Percentiles rank a stretch among this genome's conserved stretches.
Conservation (phyloP, 2,113 vertebrate species). For the Dicrurus megarhynchus region DNA sequence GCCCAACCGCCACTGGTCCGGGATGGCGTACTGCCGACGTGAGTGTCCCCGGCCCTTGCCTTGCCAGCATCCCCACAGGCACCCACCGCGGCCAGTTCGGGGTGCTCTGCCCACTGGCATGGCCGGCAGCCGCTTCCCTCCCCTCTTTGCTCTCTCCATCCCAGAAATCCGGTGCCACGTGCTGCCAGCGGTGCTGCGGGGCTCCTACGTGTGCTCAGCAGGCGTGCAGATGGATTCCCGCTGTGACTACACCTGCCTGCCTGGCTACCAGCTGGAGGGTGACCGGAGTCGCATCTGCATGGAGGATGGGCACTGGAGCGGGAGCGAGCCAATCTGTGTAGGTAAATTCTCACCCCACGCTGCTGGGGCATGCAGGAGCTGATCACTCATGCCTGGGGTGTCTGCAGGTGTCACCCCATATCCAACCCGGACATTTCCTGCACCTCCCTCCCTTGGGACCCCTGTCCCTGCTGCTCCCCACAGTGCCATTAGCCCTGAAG, state of each 20-base stretch:
- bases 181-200: slow-evolving; percentile 80
- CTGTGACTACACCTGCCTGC: slow-evolving; percentile 86
- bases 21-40: slow-evolving; percentile 87
- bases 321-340: slow-evolving; percentile 86
- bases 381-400: background rate
- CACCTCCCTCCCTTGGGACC: background rate
- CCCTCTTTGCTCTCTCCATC: background rate
- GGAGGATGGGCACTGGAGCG: slow-evolving; percentile 85
- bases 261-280: slow-evolving; percentile 86
- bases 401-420: background rate
- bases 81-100: fast-evolving
- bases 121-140: fast-evolving
- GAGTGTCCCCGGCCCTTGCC: slow-evolving; percentile 37
- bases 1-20: slow-evolving; percentile 88
- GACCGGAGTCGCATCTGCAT: slow-evolving; percentile 84
- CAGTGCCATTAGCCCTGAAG: fast-evolving
- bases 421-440: fast-evolving
- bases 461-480: background rate
- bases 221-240: slow-evolving; percentile 87
- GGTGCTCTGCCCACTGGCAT: fast-evolving
- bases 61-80: fast-evolving
- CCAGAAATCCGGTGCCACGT: slow-evolving; percentile 85
- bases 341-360: slow-evolving; percentile 72
- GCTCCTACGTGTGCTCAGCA: slow-evolving; percentile 83
- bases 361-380: background rate